Evolutionary conservation across 2,797 vertebrate species (phyloP), one percentile per base, ranked within the genome.

Genomic region (Orientallactaga sibirica): DNA sequence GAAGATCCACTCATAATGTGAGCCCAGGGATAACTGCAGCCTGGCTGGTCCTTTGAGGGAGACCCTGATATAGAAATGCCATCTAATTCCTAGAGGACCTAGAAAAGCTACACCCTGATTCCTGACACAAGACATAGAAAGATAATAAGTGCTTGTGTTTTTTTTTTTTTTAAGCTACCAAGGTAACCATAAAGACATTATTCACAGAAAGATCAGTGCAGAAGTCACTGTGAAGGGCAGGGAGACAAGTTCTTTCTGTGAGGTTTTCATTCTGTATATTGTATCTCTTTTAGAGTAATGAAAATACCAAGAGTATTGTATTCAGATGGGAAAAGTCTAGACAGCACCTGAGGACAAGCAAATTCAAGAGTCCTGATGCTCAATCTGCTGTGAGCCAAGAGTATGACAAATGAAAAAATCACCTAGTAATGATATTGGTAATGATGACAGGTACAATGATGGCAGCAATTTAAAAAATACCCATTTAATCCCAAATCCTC

Each of bases 191-290:
- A 84, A 11, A 77, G 27, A 58, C 20, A 52, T 77, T 62, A 92
- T 33, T 89, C 68, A 12, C n/a, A 92, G 74, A 29, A 68, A 92
- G 79, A 95, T 1, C 73, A 25, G 37, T 62, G 62, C 89, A 5
- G 66, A 19, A 77, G 71, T 55, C 20, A 84, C 58, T 7, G 58
- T 77, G 10, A 82, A 94, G 75, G 86, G 79, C 2, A 84, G 71
- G 11, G 61, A 55, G 43, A 88, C 5, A 84, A 93, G 66, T 33
- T 9, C 24, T 62, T 75, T 76, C 61, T 91, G 58, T 80, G 41
- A 86, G 68, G 61, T 66, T 27, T 27, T 90, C 74, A 75, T 24
- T 4, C 19, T 41, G 14, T 11, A 68, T 29, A 33, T 41, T 91
- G 92, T 86, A 18, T 78, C 25, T 55, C 8, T 33, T 7, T 86